Conservation (phyloP, 2,888 invertebrate genomes). For the Deilephila elpenor region DNA sequence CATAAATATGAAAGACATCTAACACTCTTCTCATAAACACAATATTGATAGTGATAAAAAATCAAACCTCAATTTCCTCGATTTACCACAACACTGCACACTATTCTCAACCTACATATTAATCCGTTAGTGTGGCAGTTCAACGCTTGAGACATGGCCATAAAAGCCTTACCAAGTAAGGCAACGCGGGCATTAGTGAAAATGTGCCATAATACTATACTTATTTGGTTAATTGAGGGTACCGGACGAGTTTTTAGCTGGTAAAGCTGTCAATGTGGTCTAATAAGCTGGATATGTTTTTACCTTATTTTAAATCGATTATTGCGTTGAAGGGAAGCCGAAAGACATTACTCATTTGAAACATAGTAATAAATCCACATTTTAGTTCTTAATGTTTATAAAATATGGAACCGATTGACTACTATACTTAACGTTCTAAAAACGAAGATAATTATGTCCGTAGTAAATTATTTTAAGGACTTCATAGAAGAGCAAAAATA, state of each 20-base stretch:
- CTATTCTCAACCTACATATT: slow-evolving; percentile 54
- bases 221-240: slow-evolving; percentile 28
- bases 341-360: no score
- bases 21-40: no score
- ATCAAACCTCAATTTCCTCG: slow-evolving; percentile 28
- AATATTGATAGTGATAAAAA: no score
- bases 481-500: no score
- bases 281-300: neutral
- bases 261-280: slow-evolving; percentile 1
- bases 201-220: slow-evolving; percentile 37
- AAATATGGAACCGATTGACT: neutral
- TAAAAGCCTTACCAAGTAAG: slow-evolving; percentile 13
- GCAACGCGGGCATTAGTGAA: slow-evolving; percentile 41
- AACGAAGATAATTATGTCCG: no score
- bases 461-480: no score
- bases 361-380: neutral
- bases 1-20: no score
- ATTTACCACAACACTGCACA: slow-evolving; percentile 44
- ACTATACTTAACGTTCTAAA: no score
- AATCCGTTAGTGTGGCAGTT: slow-evolving; percentile 19
- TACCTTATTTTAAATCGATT: neutral
- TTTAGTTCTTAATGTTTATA: neutral
- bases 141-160: slow-evolving; percentile 30
- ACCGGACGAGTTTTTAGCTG: slow-evolving; percentile 3
- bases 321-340: no score